A percentile compares a stretch with the other conserved stretches of the same genome.
Evolutionary conservation across 2,113 vertebrate genomes (phyloP).

Genomic region (Etia nguti): DNA sequence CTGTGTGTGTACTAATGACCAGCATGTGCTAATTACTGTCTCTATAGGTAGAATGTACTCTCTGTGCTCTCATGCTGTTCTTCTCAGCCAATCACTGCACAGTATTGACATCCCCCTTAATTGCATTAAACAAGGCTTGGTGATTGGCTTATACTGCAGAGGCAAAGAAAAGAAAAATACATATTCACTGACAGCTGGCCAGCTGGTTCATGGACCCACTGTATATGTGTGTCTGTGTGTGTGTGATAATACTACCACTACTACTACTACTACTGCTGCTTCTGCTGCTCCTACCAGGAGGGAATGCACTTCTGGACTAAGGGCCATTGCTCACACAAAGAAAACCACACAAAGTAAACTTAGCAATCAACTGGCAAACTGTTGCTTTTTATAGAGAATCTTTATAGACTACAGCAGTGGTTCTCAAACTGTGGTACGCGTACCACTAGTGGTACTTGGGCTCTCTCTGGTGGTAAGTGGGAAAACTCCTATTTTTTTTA

Average conservation of each 20-base stretch:
- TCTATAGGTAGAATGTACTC: conserved; percentile 48
- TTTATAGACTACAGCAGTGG: background rate
- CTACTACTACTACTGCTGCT: background rate
- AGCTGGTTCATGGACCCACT: conserved; percentile 54
- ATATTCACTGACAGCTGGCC: conserved; percentile 52
- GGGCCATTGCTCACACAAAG: background rate
- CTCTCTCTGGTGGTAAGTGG: too few species aligned
- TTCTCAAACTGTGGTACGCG: too few species aligned
- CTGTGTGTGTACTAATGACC: conserved; percentile 82
- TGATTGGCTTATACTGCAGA: conserved; percentile 59
- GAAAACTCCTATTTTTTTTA: too few species aligned
- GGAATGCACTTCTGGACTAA: background rate
- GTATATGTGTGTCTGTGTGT: background rate
- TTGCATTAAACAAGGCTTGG: conserved; percentile 54
- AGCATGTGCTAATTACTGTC: conserved; percentile 91
- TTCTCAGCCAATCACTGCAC: conserved; percentile 72
- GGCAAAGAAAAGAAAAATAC: conserved; percentile 10
- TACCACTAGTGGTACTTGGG: too few species aligned
- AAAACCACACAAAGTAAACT: background rate
- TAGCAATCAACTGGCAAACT: background rate
- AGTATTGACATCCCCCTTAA: conserved; percentile 49
- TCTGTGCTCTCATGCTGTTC: conserved; percentile 24
- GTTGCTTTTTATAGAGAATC: background rate
- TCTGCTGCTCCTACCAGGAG: background rate
- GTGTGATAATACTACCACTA: background rate